These are phyloP conservation scores for Thera britannica DNA, from an alignment of 2,888 invertebrate genomes.

Conservation along the genomic window DNA sequence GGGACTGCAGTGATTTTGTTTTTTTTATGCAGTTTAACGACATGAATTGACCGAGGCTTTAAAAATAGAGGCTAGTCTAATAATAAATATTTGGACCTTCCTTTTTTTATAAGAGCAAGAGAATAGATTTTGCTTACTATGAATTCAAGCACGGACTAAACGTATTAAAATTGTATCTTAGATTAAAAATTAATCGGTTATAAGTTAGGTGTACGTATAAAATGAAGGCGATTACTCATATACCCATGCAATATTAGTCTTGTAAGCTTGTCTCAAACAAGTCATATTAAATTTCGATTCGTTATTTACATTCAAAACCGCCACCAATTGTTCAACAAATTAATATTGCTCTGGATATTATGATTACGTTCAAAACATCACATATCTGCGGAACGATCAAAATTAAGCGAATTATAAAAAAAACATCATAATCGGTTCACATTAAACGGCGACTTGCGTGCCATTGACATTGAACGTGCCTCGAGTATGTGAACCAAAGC, in stretches of 20 bases:
- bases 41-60: neutral
- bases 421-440: constrained; percentile 61
- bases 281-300: constrained; percentile 50
- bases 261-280: constrained; percentile 60
- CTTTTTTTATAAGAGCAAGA: neutral
- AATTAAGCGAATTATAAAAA: constrained; percentile 65
- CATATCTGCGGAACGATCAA: constrained; percentile 72
- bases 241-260: constrained; percentile 83
- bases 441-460: constrained; percentile 54
- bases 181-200: constrained; percentile 7
- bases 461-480: constrained; percentile 45
- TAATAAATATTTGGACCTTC: neutral
- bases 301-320: constrained; percentile 62
- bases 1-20: neutral
- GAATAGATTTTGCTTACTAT: neutral
- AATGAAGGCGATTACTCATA: constrained; percentile 54
- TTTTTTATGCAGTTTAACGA: neutral
- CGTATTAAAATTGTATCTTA: neutral
- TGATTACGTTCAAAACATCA: constrained; percentile 61
- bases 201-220: constrained; percentile 44
- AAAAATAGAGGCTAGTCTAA: constrained; percentile 1
- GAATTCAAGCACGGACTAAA: no score
- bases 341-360: constrained; percentile 82
- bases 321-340: constrained; percentile 70
- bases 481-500: constrained; percentile 72